Evolutionary conservation across 35 echinoderm and acorn worm genomes (phyloP).

Genomic region (Apostichopus parvimensis): DNA sequence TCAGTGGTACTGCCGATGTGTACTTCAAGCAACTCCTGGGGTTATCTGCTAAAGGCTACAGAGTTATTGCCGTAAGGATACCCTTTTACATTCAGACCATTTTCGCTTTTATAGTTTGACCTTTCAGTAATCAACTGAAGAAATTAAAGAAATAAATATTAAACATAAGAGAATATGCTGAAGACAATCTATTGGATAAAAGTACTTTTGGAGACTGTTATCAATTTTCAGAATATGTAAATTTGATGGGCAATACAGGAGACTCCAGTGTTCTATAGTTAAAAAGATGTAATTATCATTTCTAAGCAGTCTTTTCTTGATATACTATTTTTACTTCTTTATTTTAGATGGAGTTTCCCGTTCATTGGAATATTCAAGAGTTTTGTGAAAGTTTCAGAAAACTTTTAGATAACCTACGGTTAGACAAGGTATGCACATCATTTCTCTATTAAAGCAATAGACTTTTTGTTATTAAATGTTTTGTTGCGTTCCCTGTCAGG

Average conservation of each 20-base stretch:
- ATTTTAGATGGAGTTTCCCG: conserved; percentile 89
- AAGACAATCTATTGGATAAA: neutral
- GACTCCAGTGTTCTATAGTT: too few species aligned
- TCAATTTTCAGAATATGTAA: too few species aligned
- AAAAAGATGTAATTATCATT: too few species aligned
- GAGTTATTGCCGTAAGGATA: conserved; percentile 82
- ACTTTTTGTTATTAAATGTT: too few species aligned
- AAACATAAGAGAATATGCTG: too few species aligned
- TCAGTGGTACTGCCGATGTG: conserved; percentile 95
- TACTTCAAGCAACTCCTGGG: conserved; percentile 93
- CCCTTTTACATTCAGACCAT: neutral
- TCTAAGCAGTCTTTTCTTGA: neutral
- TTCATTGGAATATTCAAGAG: conserved; percentile 85
- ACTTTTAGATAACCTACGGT: conserved; percentile 88
- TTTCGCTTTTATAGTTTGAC: neutral
- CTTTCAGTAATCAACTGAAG: too few species aligned
- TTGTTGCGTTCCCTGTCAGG: too few species aligned
- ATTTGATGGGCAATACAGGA: too few species aligned
- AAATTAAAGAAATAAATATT: too few species aligned
- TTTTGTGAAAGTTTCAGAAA: conserved; percentile 98
- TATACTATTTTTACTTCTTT: conserved; percentile 2
- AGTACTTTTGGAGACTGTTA: neutral
- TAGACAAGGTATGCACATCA: conserved; percentile 80
- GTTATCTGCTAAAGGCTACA: conserved; percentile 80
- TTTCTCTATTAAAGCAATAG: too few species aligned